phyloP scores from a whole-genome alignment of 1,140 invertebrate species.

The Sminthurides bifidus region DNA sequence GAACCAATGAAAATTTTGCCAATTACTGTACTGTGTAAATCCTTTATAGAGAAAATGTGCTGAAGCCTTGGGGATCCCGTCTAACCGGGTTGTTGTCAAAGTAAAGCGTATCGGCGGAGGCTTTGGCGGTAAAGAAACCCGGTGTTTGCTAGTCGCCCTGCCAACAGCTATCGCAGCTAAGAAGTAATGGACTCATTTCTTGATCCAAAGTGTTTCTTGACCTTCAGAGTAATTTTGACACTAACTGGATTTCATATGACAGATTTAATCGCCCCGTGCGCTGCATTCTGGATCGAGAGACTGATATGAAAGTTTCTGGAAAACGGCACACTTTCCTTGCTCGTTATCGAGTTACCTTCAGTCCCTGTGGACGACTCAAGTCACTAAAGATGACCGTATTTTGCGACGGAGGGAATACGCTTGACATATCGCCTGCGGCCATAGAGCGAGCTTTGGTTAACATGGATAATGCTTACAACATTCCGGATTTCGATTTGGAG shows the following conservation, averaged over 20 bases:
- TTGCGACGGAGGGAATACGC: conserved; percentile 38
- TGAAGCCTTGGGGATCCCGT: conserved; percentile 38
- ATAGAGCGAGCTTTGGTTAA: conserved; percentile 34
- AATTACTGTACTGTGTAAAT: no score
- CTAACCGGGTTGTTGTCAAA: conserved; percentile 40
- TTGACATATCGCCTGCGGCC: conserved; percentile 40
- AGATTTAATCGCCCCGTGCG: conserved; percentile 39
- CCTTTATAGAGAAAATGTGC: conserved; percentile 26
- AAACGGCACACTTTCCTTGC: conserved; percentile 44
- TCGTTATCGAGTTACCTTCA: conserved; percentile 43
- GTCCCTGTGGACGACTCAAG: conserved; percentile 36
- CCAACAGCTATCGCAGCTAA: conserved; percentile 43
- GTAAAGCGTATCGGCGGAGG: conserved; percentile 46
- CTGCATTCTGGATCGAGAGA: conserved; percentile 42
- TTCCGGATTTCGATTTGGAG: conserved; percentile 32
- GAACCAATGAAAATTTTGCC: no score
- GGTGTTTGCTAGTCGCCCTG: conserved; percentile 35
- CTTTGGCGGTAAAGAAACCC: conserved; percentile 48
- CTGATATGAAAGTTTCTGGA: conserved; percentile 46
- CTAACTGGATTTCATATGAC: conserved; percentile 17
- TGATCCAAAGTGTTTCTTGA: not conserved
- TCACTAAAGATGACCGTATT: conserved; percentile 40
- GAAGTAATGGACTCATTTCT: conserved; percentile 35
- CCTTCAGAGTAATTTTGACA: no score
- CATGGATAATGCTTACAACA: conserved; percentile 34